phyloP scores from a whole-genome alignment of 2,888 invertebrate species.

The Deladenus siricidicola region DNA sequence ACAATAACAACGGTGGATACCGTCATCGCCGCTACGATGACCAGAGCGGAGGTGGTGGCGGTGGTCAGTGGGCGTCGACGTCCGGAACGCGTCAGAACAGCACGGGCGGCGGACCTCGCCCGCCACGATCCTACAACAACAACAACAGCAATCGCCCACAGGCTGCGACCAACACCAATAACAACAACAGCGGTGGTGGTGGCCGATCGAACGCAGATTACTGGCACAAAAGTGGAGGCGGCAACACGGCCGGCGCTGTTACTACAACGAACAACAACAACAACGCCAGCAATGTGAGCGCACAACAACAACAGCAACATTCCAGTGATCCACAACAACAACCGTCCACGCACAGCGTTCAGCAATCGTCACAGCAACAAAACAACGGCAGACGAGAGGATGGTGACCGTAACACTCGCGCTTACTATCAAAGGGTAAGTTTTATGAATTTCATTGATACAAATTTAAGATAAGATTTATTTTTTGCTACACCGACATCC shows the following conservation, averaged over 20 bases:
- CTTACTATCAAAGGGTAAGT: conserved; percentile 24
- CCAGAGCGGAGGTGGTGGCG: background rate
- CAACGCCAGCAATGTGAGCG: no score
- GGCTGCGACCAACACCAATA: background rate
- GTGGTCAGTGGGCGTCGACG: conserved; percentile 7
- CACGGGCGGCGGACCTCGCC: background rate
- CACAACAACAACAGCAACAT: no score
- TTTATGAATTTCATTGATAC: no score
- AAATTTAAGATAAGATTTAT: no score
- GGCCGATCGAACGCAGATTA: conserved; percentile 1
- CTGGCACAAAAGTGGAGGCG: conserved; percentile 2
- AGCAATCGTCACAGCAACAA: no score
- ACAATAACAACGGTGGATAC: background rate
- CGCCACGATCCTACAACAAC: background rate
- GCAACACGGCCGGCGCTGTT: background rate
- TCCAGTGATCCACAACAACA: no score
- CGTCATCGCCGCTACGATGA: no score
- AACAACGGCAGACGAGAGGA: no score
- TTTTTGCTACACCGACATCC: no score
- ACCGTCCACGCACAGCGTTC: no score
- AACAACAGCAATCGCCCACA: background rate
- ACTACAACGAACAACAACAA: no score
- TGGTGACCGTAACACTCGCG: conserved; percentile 6
- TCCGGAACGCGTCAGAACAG: background rate
- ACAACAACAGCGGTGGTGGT: background rate